A percentile compares a stretch with the other conserved stretches of the same genome.
phyloP scores from a whole-genome alignment of 1,140 invertebrate species.

The Meteorus sp. region DNA sequence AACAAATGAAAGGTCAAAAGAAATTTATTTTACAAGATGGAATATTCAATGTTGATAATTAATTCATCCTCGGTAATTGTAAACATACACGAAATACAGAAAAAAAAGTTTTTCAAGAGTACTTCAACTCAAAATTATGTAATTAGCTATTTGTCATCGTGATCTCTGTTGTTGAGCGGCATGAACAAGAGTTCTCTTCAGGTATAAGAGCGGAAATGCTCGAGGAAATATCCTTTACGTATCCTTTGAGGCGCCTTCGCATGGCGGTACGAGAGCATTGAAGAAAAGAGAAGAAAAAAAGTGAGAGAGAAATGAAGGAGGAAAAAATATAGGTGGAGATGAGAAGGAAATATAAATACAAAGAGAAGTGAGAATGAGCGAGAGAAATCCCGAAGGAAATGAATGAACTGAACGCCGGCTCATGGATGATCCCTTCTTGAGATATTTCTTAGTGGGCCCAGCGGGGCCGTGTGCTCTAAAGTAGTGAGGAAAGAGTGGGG shows the following conservation, averaged over 20 bases:
- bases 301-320: not conserved
- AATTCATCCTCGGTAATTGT: not conserved
- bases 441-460: slow-evolving; percentile 15
- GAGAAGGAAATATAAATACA: not conserved
- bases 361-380: not conserved
- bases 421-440: slow-evolving; percentile 15
- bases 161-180: too few relatives aligned
- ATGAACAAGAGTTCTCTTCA: too few relatives aligned
- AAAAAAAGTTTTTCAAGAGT: not conserved
- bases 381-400: slow-evolving; percentile 20
- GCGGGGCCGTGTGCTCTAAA: not conserved
- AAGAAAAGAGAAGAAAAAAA: not conserved
- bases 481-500: not conserved
- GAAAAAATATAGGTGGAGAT: not conserved
- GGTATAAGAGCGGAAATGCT: slow-evolving; percentile 1
- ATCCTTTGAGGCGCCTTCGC: too few relatives aligned
- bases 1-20: too few relatives aligned
- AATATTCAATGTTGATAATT: too few relatives aligned
- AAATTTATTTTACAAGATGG: too few relatives aligned
- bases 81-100: too few relatives aligned
- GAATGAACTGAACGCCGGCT: slow-evolving; percentile 19
- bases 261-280: too few relatives aligned
- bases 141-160: slow-evolving; percentile 7
- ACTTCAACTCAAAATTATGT: not conserved
- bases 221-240: too few relatives aligned